Percentiles rank a stretch among this genome's conserved stretches.
Evolutionary conservation across 2,797 vertebrate species (phyloP).

Genomic region (Siniperca undulata): DNA sequence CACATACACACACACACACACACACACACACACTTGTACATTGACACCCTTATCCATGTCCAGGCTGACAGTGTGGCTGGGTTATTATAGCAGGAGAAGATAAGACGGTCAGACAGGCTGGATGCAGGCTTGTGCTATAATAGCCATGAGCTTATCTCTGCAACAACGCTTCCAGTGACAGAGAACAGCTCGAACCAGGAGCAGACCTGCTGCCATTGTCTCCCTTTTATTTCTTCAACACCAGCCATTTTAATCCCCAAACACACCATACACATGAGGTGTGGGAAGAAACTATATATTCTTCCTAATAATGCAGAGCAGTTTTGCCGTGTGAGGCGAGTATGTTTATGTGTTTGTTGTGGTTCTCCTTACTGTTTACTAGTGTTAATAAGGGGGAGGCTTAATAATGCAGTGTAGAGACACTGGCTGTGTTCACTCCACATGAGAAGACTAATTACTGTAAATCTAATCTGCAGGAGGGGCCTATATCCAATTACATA

Average conservation of each 20-base stretch:
- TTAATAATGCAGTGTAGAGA: slow-evolving; percentile 43
- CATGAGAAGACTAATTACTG: slow-evolving; percentile 73
- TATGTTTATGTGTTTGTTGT: slow-evolving; percentile 21
- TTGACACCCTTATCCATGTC: slow-evolving; percentile 55
- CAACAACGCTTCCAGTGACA: slow-evolving; percentile 45
- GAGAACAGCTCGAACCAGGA: slow-evolving; percentile 43
- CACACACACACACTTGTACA: slow-evolving; percentile 9
- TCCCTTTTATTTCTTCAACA: slow-evolving; percentile 26
- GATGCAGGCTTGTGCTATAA: slow-evolving; percentile 62
- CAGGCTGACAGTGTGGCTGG: slow-evolving; percentile 37
- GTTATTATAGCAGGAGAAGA: slow-evolving; percentile 70
- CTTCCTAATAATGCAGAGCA: neutral
- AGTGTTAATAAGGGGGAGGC: slow-evolving; percentile 46
- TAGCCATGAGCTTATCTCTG: slow-evolving; percentile 73
- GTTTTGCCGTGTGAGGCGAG: neutral
- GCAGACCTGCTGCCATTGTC: slow-evolving; percentile 38
- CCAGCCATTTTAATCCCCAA: slow-evolving; percentile 41
- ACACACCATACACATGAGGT: neutral
- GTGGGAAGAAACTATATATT: slow-evolving; percentile 9
- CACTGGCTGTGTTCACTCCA: slow-evolving; percentile 40
- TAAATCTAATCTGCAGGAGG: slow-evolving; percentile 76
- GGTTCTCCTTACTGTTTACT: slow-evolving; percentile 48
- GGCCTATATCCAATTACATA: slow-evolving; percentile 75
- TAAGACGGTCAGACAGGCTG: slow-evolving; percentile 55
- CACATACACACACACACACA: slow-evolving; percentile 2